These are phyloP conservation scores for Syritta pipiens DNA, from an alignment of 2,888 invertebrate genomes.

Conservation along the genomic window DNA sequence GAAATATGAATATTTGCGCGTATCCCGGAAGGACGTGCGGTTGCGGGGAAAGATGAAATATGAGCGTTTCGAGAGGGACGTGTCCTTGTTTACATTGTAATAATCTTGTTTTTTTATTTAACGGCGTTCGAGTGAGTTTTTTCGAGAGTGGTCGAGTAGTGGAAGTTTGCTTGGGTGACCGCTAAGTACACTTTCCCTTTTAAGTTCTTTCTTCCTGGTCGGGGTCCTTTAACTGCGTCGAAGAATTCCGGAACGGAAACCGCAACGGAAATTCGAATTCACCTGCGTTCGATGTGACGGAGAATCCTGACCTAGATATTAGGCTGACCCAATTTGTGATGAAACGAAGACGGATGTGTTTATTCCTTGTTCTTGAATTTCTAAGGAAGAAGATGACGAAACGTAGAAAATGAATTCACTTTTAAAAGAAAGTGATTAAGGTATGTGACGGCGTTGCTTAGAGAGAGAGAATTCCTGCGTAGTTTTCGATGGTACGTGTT, in stretches of 20 bases:
- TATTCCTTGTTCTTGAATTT: no score
- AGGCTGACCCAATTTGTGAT: neutral
- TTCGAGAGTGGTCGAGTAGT: no score
- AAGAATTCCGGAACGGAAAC: neutral
- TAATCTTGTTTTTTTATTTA: constrained; percentile 62
- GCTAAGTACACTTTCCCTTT: constrained; percentile 56
- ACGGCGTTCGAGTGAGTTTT: constrained; percentile 32
- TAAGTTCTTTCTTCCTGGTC: constrained; percentile 6
- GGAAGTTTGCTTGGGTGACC: constrained; percentile 27
- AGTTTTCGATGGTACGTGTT: no score
- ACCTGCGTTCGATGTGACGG: constrained; percentile 18
- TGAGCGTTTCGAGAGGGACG: constrained; percentile 50
- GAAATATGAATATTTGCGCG: constrained; percentile 62
- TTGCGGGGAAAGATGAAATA: constrained; percentile 46
- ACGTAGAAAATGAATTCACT: no score
- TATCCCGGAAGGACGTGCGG: constrained; percentile 61
- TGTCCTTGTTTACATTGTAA: constrained; percentile 61
- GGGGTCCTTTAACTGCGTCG: constrained; percentile 57
- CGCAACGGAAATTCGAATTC: constrained; percentile 21
- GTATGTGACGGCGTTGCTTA: no score
- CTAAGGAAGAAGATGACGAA: no score
- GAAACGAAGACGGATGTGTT: no score
- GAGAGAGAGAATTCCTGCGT: no score
- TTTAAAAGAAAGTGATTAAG: no score
- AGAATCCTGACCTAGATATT: neutral